phyloP scores from a whole-genome alignment of 2,888 invertebrate genomes.

The Anorthoa munda region DNA sequence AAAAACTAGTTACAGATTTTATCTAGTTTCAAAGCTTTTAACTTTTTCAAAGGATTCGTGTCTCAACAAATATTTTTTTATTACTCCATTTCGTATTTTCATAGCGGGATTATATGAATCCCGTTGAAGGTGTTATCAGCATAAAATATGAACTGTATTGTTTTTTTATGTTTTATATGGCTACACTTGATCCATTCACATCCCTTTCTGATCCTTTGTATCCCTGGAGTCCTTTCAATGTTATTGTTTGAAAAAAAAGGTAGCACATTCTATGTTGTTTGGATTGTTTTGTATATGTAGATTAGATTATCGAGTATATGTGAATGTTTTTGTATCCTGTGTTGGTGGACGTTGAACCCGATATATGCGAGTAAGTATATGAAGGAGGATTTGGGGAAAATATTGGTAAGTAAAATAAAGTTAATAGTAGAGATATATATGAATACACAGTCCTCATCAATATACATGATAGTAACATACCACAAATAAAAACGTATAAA shows the following conservation, averaged over 20 bases:
- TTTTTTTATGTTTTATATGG: constrained; percentile 49
- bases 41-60: neutral
- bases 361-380: constrained; percentile 30
- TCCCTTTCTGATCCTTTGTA: constrained; percentile 58
- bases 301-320: constrained; percentile 53
- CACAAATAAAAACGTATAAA: neutral
- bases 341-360: constrained; percentile 18
- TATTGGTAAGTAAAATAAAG: constrained; percentile 41
- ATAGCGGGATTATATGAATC: constrained; percentile 27
- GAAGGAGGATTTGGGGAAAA: constrained; percentile 8
- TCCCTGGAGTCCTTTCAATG: constrained; percentile 54
- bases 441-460: neutral
- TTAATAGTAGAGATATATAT: neutral
- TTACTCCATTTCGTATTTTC: neutral
- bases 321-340: constrained; percentile 48
- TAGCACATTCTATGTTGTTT: constrained; percentile 54
- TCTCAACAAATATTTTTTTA: neutral
- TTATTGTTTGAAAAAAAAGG: constrained; percentile 61
- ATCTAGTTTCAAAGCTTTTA: neutral
- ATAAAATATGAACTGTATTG: constrained; percentile 42
- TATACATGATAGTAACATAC: neutral
- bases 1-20: neutral
- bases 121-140: constrained; percentile 24
- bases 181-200: constrained; percentile 41
- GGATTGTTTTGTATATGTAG: constrained; percentile 52